Percentiles rank a stretch among this genome's conserved stretches.
Conservation (phyloP, 1,140 invertebrate species). For the Monomorium pharaonis region DNA sequence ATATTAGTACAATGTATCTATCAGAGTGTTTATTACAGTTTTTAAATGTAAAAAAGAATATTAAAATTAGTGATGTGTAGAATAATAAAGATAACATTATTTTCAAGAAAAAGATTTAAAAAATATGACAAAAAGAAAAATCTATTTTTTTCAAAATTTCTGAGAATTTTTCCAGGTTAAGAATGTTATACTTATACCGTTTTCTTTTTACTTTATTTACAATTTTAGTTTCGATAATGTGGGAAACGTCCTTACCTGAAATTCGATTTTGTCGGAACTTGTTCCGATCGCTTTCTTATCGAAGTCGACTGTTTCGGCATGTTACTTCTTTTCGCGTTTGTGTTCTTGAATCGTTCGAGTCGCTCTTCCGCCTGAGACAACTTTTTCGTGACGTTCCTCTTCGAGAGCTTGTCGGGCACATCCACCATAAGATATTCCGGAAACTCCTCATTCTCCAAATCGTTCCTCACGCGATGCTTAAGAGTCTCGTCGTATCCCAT, state of each 20-base stretch:
- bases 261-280: slow-evolving; percentile 52
- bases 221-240: background rate
- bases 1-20: no score
- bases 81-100: no score
- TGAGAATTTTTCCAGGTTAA: no score
- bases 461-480: slow-evolving; percentile 74
- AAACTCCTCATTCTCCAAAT: slow-evolving; percentile 77
- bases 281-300: slow-evolving; percentile 69
- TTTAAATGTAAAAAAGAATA: no score
- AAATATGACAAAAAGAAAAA: no score
- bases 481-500: slow-evolving; percentile 75
- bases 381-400: slow-evolving; percentile 73
- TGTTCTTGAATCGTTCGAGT: slow-evolving; percentile 78
- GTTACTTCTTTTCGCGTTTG: slow-evolving; percentile 73
- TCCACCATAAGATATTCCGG: slow-evolving; percentile 71
- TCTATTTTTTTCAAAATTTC: no score
- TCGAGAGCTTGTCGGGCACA: slow-evolving; percentile 74
- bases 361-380: slow-evolving; percentile 76
- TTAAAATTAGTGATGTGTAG: no score
- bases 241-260: slow-evolving; percentile 60
- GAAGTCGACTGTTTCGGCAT: slow-evolving; percentile 67
- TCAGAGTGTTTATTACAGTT: no score
- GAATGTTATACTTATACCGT: no score
- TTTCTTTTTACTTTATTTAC: background rate
- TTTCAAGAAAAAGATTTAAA: no score